Percentiles rank a stretch among this genome's conserved stretches.
phyloP scores from a whole-genome alignment of 2,113 vertebrate genomes.

The Sterrhoptilus dennistouni region DNA sequence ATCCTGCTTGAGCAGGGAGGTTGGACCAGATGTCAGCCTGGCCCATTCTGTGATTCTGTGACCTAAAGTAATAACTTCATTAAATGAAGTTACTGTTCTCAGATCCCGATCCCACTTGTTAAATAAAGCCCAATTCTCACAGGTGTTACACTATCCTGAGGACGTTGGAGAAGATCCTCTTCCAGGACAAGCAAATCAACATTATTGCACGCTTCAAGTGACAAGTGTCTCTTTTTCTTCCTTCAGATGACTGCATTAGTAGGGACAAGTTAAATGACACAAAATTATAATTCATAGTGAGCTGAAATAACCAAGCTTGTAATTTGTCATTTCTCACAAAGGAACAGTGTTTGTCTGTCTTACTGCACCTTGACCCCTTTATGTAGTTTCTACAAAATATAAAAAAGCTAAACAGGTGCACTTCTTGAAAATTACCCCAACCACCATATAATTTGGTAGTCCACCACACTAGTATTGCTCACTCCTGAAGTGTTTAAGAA shows the following conservation, averaged over 20 bases:
- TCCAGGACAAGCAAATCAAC: background rate
- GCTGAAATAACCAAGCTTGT: background rate
- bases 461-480: background rate
- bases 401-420: background rate
- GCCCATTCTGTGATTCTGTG: background rate
- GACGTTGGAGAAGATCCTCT: background rate
- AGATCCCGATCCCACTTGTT: accelerated
- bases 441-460: background rate
- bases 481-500: background rate
- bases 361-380: background rate
- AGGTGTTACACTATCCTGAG: background rate
- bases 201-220: background rate
- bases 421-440: background rate
- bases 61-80: background rate
- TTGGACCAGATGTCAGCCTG: background rate
- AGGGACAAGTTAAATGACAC: background rate
- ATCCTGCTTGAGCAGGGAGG: background rate
- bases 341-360: background rate
- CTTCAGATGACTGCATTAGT: background rate
- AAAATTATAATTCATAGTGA: background rate
- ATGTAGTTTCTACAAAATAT: background rate
- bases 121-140: background rate
- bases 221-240: background rate
- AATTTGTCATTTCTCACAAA: background rate
- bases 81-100: background rate